phyloP scores from a whole-genome alignment of 1,140 invertebrate species.

The Drosophila leontia region DNA sequence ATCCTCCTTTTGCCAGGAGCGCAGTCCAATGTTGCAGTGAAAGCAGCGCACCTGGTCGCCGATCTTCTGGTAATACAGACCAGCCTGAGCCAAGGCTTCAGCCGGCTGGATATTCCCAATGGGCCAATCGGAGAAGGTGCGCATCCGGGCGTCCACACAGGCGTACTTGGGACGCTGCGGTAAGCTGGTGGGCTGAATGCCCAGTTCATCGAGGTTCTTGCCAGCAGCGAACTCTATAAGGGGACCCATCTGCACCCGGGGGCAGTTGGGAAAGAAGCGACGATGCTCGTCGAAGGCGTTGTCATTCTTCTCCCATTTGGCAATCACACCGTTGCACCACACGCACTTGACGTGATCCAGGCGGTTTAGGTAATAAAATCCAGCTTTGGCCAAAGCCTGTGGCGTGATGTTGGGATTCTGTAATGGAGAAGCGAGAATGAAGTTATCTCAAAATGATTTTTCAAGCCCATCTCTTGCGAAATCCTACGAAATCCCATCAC shows the following conservation, averaged over 20 bases:
- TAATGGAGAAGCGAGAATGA: background rate
- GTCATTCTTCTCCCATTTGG: conserved; percentile 90
- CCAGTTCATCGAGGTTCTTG: conserved; percentile 86
- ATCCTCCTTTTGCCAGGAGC: conserved; percentile 93
- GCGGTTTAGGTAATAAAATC: conserved; percentile 86
- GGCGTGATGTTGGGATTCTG: conserved; percentile 86
- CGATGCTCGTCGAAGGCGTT: conserved; percentile 91
- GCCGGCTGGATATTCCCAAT: conserved; percentile 88
- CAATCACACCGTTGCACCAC: conserved; percentile 90
- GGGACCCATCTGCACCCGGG: conserved; percentile 84
- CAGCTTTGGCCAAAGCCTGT: conserved; percentile 91
- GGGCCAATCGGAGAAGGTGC: conserved; percentile 89
- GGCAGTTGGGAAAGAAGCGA: conserved; percentile 89
- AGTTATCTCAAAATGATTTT: background rate
- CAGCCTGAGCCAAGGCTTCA: conserved; percentile 89
- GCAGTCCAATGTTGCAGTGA: conserved; percentile 94
- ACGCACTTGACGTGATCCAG: conserved; percentile 91
- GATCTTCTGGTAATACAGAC: conserved; percentile 91
- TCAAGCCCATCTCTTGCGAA: background rate
- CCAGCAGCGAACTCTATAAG: conserved; percentile 73
- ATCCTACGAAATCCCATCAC: background rate
- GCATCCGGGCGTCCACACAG: conserved; percentile 88
- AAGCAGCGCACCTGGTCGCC: conserved; percentile 93
- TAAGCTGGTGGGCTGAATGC: conserved; percentile 88
- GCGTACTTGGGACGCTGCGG: conserved; percentile 88